These are phyloP conservation scores for Tenthredo mesomela DNA, from an alignment of 2,888 invertebrate genomes.

Conservation along the genomic window DNA sequence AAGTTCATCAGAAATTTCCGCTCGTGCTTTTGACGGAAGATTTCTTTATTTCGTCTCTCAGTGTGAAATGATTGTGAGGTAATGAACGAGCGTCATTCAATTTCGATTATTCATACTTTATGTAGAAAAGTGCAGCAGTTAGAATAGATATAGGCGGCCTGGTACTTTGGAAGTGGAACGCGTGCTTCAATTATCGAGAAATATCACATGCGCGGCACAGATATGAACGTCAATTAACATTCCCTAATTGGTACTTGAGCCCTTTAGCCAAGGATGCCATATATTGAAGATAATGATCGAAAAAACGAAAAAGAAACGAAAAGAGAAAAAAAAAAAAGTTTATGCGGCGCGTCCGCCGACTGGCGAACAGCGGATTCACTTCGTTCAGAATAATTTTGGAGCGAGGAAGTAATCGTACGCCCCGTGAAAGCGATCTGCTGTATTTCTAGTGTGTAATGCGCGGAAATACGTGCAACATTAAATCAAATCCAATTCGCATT, in stretches of 20 bases:
- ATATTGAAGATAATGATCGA: slow-evolving; percentile 9
- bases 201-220: slow-evolving; percentile 31
- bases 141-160: background rate
- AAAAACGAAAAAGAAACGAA: background rate
- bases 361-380: slow-evolving; percentile 14
- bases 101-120: background rate
- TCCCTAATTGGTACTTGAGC: slow-evolving; percentile 38
- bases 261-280: background rate
- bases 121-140: background rate
- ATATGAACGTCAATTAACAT: slow-evolving; percentile 35
- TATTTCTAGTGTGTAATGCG: slow-evolving; percentile 76
- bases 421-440: slow-evolving; percentile 71
- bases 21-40: background rate
- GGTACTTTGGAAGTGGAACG: background rate
- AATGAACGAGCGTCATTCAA: background rate
- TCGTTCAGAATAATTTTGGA: slow-evolving; percentile 65
- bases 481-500: slow-evolving; percentile 76
- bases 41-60: background rate
- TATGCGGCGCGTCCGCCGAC: background rate
- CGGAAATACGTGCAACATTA: slow-evolving; percentile 75
- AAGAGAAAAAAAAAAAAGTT: background rate
- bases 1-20: background rate
- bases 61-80: background rate
- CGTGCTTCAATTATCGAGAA: slow-evolving; percentile 29
- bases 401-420: slow-evolving; percentile 70